phyloP scores from a whole-genome alignment of 2,113 vertebrate species.

The Hydropotes inermis region DNA sequence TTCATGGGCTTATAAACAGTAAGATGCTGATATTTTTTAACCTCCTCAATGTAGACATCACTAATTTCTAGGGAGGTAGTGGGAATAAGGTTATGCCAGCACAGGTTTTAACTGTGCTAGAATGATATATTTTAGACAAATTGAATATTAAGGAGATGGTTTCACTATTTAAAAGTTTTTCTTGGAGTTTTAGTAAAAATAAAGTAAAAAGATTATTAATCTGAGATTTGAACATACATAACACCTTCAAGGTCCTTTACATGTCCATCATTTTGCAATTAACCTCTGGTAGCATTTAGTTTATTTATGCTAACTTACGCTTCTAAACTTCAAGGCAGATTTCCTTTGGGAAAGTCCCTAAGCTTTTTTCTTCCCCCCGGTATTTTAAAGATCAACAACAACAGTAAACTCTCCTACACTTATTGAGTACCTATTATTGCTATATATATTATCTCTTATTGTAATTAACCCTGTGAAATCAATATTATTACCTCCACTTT shows the following conservation, averaged over 20 bases:
- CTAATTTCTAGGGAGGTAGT: neutral
- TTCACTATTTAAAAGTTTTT: neutral
- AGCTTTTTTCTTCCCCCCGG: rapidly evolving
- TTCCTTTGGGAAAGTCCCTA: neutral
- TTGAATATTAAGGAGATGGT: neutral
- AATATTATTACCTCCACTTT: neutral
- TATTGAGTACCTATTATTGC: neutral
- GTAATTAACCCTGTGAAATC: neutral
- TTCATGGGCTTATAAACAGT: neutral
- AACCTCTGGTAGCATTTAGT: neutral
- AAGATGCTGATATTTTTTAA: neutral
- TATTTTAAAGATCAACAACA: neutral
- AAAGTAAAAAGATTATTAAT: neutral
- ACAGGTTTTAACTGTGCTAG: neutral
- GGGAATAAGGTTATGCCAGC: neutral
- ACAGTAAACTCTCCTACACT: neutral
- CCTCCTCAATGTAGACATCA: neutral
- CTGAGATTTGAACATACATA: neutral
- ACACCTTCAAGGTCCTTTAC: neutral
- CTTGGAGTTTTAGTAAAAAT: neutral
- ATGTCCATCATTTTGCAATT: neutral
- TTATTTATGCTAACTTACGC: neutral
- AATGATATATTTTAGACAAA: neutral
- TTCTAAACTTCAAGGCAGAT: neutral
- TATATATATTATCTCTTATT: neutral